Base-by-base conservation (phyloP, 2,113 vertebrate species). In the Harpagus bidentatus region DNA sequence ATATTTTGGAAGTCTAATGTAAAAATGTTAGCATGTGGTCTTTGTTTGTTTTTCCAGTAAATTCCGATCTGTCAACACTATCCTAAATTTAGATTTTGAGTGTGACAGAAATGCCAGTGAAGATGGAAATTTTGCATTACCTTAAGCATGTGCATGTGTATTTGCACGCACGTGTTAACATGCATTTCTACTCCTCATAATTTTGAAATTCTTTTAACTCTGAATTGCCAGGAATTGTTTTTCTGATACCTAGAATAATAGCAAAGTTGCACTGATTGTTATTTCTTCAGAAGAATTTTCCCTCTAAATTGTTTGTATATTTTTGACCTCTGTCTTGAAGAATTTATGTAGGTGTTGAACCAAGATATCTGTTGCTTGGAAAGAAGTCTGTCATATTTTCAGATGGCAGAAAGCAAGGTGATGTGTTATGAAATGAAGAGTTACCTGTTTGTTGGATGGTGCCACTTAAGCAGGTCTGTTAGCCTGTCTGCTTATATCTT, bases 151-250 rank as follows among this genome's bases (percentile, higher is more conserved):
- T 0, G 0, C 2, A 5, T 42, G 19, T 86, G 17, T 55, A 7
- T 42, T 18, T 29, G 31, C 36, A 11, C 0, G 0, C 7, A 4
- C 2, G 2, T 81, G 25, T 89, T 94, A 76, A 45, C 0, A 0
- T 31, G 40, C 22, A 3, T 48, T 69, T 69, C 21, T 73, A 4
- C 8, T 69, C 6, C 14, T 82, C 3, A 0, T 25, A 3, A 38
- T 67, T 63, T 65, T 36, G 15, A 48, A 90, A 47, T 69, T 40
- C 25, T 88, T 93, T 65, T 56, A 59, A 59, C 16, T 81, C 38
- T 82, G 13, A 85, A 34, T 79, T 82, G 17, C 28, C 34, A 65
- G 61, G 11, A 85, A 9, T 72, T 82, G 5, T 58, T 85, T 56
- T 40, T 76, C 32, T 61, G 47, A 43, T 72, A 22, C 3, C 40